Percentiles rank a stretch among this genome's conserved stretches.
phyloP scores from a whole-genome alignment of 2,113 vertebrate species.

The Macrotis lagotis region DNA sequence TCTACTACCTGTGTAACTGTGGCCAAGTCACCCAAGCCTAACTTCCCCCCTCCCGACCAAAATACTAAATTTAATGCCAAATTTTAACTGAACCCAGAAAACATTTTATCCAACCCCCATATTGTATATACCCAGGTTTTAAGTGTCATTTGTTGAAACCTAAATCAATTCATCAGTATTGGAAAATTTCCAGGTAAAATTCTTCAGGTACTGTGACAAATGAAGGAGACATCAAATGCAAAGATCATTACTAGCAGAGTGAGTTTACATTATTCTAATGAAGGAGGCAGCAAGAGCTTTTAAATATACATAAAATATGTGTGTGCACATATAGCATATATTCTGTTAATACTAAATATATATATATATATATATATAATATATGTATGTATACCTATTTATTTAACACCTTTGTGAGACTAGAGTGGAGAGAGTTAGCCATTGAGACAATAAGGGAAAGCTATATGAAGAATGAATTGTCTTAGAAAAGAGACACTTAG shows the following conservation, averaged over 20 bases:
- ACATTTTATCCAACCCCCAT: background rate
- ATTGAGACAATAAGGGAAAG: background rate
- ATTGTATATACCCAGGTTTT: background rate
- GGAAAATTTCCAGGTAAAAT: background rate
- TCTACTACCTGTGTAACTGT: background rate
- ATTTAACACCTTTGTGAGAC: background rate
- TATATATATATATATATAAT: too few species aligned
- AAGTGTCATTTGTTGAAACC: background rate
- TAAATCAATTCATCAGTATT: background rate
- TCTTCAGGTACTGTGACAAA: background rate
- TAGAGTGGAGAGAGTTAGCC: background rate
- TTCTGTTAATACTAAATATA: too few species aligned
- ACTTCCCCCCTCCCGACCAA: background rate
- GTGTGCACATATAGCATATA: background rate
- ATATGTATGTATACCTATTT: too few species aligned
- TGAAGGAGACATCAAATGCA: background rate
- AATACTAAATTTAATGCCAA: background rate
- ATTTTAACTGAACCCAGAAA: background rate
- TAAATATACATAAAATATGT: background rate
- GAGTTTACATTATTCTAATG: background rate
- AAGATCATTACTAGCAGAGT: background rate
- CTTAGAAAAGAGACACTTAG: background rate
- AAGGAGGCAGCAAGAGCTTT: background rate
- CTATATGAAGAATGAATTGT: background rate
- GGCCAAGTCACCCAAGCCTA: background rate